Base-by-base conservation (phyloP, 2,797 vertebrate genomes). In the Esox masquinongy region DNA sequence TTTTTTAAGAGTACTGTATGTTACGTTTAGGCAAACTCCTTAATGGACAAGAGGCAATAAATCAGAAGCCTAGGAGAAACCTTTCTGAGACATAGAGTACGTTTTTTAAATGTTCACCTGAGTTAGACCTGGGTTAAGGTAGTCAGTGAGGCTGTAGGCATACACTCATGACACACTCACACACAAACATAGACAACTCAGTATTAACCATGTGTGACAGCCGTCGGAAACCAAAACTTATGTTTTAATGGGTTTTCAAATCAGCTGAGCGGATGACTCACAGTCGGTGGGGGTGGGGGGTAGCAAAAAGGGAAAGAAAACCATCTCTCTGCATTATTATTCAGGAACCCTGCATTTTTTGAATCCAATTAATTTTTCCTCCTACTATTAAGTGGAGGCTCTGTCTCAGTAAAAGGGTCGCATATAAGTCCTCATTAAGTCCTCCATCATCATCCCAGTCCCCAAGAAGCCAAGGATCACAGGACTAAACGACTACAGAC, bases 31-130 rank as follows among this genome's bases (percentile, higher is more conserved):
- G 72, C 77, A 72, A 78, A 79, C 43, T 79, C 24, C 69, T 61
- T 68, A 72, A 49, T 66, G 16, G 74, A 82, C 79, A 77, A 61
- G 72, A 77, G 78, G 78, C 80, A 83, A 84, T 80, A 76, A 80
- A 78, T 81, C 77, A 74, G 19, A 73, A 80, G 75, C 89, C 80
- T 0, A 15, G 79, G 88, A 85, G 88, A 92, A 89, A 90, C 89
- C 74, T 86, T 78, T 2, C 71, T 85, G 78, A 87, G 82, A 73
- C 80, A 78, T 78, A 77, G 0, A 70, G 80, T 90, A 82, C 84
- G 79, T 88, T 78, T 72, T 4, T 47, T 47, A 14, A 47, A 73
- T 77, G 79, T 86, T 87, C 85, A 86, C 87, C 85, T 84, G 81
- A 74, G 73, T 73, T 82, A 79, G 78, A 79, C 73, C 39, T 77